Evolutionary conservation across 2,888 invertebrate species (phyloP), one percentile per base, ranked within the genome.

Genomic region (Beris chalybata): DNA sequence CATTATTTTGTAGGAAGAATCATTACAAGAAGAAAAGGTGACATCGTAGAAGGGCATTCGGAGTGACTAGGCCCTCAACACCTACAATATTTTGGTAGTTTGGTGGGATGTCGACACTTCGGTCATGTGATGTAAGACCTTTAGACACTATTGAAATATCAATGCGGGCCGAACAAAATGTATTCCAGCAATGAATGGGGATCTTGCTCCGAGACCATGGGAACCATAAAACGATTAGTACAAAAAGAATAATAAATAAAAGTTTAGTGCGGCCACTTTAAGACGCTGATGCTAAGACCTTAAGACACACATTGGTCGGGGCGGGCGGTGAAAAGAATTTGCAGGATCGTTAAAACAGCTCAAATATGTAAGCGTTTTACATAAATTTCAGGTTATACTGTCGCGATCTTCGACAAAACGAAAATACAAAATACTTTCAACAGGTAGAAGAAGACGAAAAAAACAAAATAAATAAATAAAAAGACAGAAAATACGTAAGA

Each of bases 131-230:
- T 22, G 22, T 22, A 22, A 22, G 22, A 22, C 22, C 22, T 22
- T n/a, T 7, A 38, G 38, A 38, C 5, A 3, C 38, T 30, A 48
- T 48, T 59, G 58, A 59, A 59, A 47, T 31, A 47, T 59, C 29
- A 59, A 59, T 59, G 58, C 30, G 58, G 13, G 22, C 38, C 11
- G 47, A 48, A 58, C 45, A 12, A 32, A 59, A 31, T 47, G n/a
- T 31, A 47, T 59, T 59, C 38, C 48, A 59, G 48, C 58, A 59
- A 59, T 59, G 48, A 59, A 59, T 31, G 48, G 32, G 22, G 22
- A 22, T 22, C 22, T 47, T 1, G 15, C 22, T 30, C 12, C 32
- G 31, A 29, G 31, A 13, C 15, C 56, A 56, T 44, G 56, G 54
- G 54, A 54, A 54, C 54, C 22, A 30, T 31, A 31, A 54, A 54